These are phyloP conservation scores for Drosophila neocordata DNA, from an alignment of 1,140 invertebrate genomes.

Conservation along the genomic window DNA sequence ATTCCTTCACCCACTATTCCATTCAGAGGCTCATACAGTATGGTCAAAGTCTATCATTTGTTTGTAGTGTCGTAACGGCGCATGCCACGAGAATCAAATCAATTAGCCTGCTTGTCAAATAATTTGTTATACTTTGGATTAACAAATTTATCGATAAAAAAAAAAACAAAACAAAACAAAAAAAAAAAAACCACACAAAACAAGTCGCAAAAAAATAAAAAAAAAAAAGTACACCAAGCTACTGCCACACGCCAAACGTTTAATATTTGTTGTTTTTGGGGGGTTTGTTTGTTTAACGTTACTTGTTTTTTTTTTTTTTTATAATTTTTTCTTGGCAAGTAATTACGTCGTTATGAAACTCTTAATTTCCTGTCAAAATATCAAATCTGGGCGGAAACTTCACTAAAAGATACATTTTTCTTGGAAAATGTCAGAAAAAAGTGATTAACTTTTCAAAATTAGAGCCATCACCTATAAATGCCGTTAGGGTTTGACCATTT, in stretches of 20 bases:
- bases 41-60: slow-evolving; percentile 7
- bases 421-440: slow-evolving; percentile 11
- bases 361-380: slow-evolving; percentile 54
- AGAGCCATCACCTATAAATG: slow-evolving; percentile 1
- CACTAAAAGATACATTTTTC: background rate
- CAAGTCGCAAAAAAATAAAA: slow-evolving; percentile 16
- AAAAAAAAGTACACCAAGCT: slow-evolving; percentile 16
- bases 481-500: slow-evolving; percentile 41
- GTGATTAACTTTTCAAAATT: background rate
- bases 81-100: slow-evolving; percentile 71
- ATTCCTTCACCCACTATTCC: background rate
- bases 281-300: no score
- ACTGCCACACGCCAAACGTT: slow-evolving; percentile 55
- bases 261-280: background rate
- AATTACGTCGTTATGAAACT: slow-evolving; percentile 51
- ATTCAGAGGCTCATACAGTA: background rate
- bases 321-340: slow-evolving; percentile 5
- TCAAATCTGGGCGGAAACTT: slow-evolving; percentile 14
- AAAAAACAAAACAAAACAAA: slow-evolving; percentile 32
- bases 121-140: slow-evolving; percentile 73
- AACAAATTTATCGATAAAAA: slow-evolving; percentile 54
- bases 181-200: background rate
- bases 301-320: slow-evolving; percentile 9
- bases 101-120: slow-evolving; percentile 74
- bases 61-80: slow-evolving; percentile 15